Base-by-base conservation (phyloP, 2,797 vertebrate genomes). In the Xyrichtys novacula region DNA sequence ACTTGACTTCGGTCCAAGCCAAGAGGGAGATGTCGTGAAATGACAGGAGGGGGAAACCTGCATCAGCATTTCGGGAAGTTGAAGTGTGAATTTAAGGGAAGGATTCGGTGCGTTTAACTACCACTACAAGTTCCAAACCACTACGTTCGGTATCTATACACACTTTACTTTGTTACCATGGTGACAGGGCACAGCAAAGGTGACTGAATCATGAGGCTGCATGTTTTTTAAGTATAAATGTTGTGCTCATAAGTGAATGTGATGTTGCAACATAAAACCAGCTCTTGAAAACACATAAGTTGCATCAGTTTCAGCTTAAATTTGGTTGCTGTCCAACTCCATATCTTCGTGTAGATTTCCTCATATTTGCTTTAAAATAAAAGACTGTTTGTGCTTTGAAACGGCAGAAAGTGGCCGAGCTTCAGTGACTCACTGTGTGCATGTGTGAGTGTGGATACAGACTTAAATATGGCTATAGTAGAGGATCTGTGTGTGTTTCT, bases 141-240 rank as follows among this genome's bases (percentile, higher is more conserved):
- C 91, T 87, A 65, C 73, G 2, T 34, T 34, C 14, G 69, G 87
- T 90, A 90, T 93, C 94, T 91, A 93, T 90, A 94, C 92, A 92
- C 87, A 89, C 89, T 84, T 80, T 86, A 83, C 68, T 71, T 83
- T 72, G 93, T 92, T 94, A 89, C 94, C 91, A 95, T 95, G 93
- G 94, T 88, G 94, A 96, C 93, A 69, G 81, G 83, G 90, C 86
- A 92, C 85, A 83, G 91, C 91, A 87, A 85, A 79, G 81, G 84
- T 85, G 86, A 62, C 89, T 85, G 86, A 94, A 89, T 91, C 85
- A 87, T 56, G 74, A 92, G 83, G 84, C 86, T 84, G 71, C 29
- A 44, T 48, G 71, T 76, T 74, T 74, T 74, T 66, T n/a, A 54
- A 59, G 70, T 77, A 8, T 56, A 60, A 62, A 50, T 65, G 31